A percentile compares a stretch with the other conserved stretches of the same genome.
Evolutionary conservation across 1,140 invertebrate species (phyloP).

Genomic region (Platorchestia sp.): DNA sequence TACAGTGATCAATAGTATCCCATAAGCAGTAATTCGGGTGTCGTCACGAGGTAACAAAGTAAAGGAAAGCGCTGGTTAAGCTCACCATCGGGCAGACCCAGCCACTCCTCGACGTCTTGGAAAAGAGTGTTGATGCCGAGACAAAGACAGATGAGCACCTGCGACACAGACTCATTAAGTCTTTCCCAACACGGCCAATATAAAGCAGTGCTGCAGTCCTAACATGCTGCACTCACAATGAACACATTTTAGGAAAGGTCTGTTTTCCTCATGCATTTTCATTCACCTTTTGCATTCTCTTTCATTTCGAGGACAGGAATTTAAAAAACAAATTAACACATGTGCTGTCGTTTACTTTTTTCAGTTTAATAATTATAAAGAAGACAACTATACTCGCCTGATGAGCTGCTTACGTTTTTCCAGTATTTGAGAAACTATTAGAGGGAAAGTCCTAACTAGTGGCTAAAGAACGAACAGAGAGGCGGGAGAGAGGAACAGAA

Average conservation of each 20-base stretch:
- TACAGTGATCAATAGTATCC: neutral
- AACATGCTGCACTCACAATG: neutral
- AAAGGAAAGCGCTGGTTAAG: neutral
- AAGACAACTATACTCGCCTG: too few species aligned
- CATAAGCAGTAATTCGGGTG: neutral
- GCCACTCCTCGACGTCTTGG: slow-evolving; percentile 51
- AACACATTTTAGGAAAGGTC: neutral
- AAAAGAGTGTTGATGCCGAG: slow-evolving; percentile 55
- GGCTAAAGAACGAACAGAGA: too few species aligned
- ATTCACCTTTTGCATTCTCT: too few species aligned
- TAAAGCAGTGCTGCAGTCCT: neutral
- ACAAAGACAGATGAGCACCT: slow-evolving; percentile 54
- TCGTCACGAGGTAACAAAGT: neutral
- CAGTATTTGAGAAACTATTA: too few species aligned
- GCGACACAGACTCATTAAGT: neutral
- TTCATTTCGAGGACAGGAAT: neutral
- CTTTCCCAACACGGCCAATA: slow-evolving; percentile 1
- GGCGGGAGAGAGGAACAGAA: too few species aligned
- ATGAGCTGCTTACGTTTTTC: too few species aligned
- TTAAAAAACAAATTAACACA: neutral
- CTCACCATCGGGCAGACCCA: slow-evolving; percentile 44
- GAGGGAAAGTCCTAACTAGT: too few species aligned
- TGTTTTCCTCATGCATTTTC: neutral
- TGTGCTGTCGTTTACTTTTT: neutral
- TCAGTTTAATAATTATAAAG: neutral